Evolutionary conservation across 2,797 vertebrate genomes (phyloP).

Genomic region (Hapalemur alaotrensis): DNA sequence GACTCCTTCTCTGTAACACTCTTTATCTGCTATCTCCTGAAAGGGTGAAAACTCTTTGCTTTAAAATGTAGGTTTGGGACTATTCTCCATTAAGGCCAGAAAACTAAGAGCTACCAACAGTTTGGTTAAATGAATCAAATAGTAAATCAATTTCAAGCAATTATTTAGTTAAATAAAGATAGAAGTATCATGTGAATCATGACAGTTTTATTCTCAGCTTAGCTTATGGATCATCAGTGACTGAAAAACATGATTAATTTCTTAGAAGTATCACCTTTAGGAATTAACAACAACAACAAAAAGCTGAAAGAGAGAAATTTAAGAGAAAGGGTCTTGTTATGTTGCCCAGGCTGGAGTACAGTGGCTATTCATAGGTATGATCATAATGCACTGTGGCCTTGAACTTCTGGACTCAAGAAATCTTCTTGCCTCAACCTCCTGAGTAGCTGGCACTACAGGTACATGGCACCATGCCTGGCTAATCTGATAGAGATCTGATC

Average conservation of each 20-base stretch:
- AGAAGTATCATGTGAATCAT: neutral
- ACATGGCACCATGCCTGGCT: neutral
- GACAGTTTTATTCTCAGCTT: conserved; percentile 29
- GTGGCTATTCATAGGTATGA: neutral
- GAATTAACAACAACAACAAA: neutral
- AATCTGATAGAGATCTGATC: conserved; percentile 1
- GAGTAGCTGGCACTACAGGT: neutral
- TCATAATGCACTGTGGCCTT: neutral
- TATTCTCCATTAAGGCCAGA: neutral
- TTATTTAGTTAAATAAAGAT: conserved; percentile 24
- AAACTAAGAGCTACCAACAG: neutral
- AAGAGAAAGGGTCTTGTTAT: neutral
- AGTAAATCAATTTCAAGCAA: neutral
- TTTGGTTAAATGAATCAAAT: neutral
- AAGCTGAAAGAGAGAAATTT: neutral
- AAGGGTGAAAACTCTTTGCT: conserved; percentile 25
- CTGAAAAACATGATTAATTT: conserved; percentile 21
- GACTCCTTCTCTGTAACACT: conserved; percentile 4
- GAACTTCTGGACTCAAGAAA: neutral
- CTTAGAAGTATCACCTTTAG: neutral
- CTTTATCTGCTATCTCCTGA: conserved; percentile 27
- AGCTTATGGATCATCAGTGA: neutral
- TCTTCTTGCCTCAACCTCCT: neutral
- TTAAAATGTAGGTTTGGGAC: conserved; percentile 8
- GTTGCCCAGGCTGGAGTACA: neutral